Evolutionary conservation across 2,888 invertebrate genomes (phyloP).

Genomic region (Halictus ligatus): DNA sequence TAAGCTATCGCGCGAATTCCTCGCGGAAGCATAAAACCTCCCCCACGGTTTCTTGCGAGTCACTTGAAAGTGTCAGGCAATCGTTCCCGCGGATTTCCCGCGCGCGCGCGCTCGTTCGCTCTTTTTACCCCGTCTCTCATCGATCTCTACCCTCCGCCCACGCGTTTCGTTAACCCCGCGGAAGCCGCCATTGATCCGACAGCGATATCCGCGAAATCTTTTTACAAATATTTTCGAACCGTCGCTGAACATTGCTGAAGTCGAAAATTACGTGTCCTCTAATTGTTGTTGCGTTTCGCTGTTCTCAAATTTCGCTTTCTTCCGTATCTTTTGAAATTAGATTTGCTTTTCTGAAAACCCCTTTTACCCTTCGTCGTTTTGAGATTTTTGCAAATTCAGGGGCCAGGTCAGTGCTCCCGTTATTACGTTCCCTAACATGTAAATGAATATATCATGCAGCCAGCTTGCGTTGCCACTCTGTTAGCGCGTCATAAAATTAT

Average conservation of each 20-base stretch:
- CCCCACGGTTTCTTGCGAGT: slow-evolving; percentile 50
- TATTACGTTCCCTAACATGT: background rate
- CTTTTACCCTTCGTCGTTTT: background rate
- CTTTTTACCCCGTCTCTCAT: slow-evolving; percentile 5
- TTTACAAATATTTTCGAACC: background rate
- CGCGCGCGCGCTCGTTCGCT: background rate
- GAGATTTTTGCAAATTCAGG: background rate
- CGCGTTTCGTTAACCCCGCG: background rate
- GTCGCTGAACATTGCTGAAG: too few relatives aligned
- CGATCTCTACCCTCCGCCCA: background rate
- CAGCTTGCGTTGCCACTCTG: background rate
- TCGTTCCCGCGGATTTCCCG: slow-evolving; percentile 29
- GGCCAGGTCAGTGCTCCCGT: background rate
- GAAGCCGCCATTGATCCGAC: background rate
- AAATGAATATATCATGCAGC: background rate
- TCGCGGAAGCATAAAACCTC: slow-evolving; percentile 61
- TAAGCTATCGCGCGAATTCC: slow-evolving; percentile 58
- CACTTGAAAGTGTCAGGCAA: slow-evolving; percentile 52
- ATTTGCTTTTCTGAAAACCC: background rate
- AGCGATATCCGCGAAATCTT: background rate
- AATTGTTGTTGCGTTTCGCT: too few relatives aligned
- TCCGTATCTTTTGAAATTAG: too few relatives aligned
- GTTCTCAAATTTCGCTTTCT: too few relatives aligned
- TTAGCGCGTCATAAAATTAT: slow-evolving; percentile 9
- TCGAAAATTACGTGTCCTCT: too few relatives aligned